Base-by-base conservation (phyloP, 2,797 vertebrate species). In the Danio albolineatus region DNA sequence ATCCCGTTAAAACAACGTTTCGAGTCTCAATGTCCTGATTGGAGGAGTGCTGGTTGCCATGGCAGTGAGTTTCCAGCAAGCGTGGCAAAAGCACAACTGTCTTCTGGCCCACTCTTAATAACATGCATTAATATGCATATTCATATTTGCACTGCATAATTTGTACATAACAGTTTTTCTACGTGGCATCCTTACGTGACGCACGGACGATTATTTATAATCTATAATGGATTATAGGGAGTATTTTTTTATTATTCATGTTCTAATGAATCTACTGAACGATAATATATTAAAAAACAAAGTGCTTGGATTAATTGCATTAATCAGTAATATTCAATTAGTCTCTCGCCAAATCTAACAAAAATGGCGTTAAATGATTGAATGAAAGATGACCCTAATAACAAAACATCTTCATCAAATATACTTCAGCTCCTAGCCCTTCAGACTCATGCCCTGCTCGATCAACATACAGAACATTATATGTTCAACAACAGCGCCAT, bases 1-100 rank as follows among this genome's bases (percentile, higher is more conserved):
- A 36, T 46, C 49, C 41, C 28, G 49, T 71, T 67, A 51, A 77
- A 73, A 77, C 65, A 66, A 70, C 46, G 1, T 28, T 28, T 28
- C 28, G 51, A 21, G 14, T 56, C n/a, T 51, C 16, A 17, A 49
- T 14, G 43, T 57, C 60, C 79, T 70, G 62, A 75, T 69, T 61
- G 57, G 73, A 75, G 62, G 54, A 65, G 39, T 41, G 51, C 53
- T 28, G 65, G 61, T 78, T 82, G 73, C 74, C 73, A 80, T 81
- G 79, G 64, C 48, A 80, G 64, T 78, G 65, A 57, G 66, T 49
- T 64, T 39, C 76, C 56, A 38, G 62, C 67, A 41, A 16, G 64
- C 2, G 39, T 38, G 72, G 48, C 2, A 43, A 61, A 53, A 57
- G 28, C 66, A 38, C 49, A 51, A 60, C 57, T 44, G 64, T 53